Base-by-base conservation (phyloP, 2,888 invertebrate species). In the Synergus umbraculus region DNA sequence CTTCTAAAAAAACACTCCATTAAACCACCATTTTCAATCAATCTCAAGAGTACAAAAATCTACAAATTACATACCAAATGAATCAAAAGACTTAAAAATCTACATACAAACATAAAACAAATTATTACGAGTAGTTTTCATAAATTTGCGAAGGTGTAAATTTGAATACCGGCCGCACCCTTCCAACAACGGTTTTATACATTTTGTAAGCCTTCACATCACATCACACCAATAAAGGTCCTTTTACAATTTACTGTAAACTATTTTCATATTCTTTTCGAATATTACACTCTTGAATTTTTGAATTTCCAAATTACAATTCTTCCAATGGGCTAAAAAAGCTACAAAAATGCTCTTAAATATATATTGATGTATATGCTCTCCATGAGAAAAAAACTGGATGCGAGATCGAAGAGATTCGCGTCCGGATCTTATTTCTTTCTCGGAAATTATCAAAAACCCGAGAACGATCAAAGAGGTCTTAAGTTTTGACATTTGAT, bases 141-240 rank as follows among this genome's bases (percentile, higher is more conserved):
- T 10, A 46, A 18, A 12, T 44, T 67, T 67, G 67, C 67, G 67
- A 67, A 44, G 67, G 46, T 43, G 67, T 67, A 67, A 54, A 54
- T 54, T 73, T 73, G 54, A 73, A 73, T 73, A 73, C 37, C 18
- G 73, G 54, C 73, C 73, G 54, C 73, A 54, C 73, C 73, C 73
- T 54, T 37, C 29, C 69, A 73, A 54, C 54, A 37, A 73, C 49
- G 73, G 37, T 54, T 73, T 73, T 73, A 73, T 73, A 73, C n/a
- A 54, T 73, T 49, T 73, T 37, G 7, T 37, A 49, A 18, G 15
- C 13, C 12, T 63, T n/a, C 18, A 41, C 18, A 10, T 49, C 29
- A 8, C 29, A 22, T 29, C 15, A 8, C 49, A 54, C 15, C 69
- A 12, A 12, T 8, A 49, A 46, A 5, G 69, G 18, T 18, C n/a